phyloP scores from a whole-genome alignment of 2,888 invertebrate genomes.

The Coleophora flavipennella region DNA sequence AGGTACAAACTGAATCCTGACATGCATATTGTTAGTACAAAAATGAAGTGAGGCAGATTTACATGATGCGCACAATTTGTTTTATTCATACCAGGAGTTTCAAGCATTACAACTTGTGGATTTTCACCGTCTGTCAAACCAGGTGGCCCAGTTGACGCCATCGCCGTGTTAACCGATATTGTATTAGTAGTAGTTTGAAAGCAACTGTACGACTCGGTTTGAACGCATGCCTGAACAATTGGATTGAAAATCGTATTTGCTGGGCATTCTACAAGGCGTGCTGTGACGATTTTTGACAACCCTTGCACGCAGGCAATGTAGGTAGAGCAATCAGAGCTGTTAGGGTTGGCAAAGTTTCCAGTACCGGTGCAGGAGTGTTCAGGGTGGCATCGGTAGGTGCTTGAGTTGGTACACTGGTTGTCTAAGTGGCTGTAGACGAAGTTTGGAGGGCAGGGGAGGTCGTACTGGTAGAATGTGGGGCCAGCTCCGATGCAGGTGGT shows the following conservation, averaged over 20 bases:
- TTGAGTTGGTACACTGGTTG: conserved; percentile 46
- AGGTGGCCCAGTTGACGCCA: too few species aligned
- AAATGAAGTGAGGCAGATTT: too few species aligned
- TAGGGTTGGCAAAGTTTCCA: conserved; percentile 31
- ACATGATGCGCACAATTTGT: too few species aligned
- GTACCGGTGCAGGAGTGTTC: conserved; percentile 32
- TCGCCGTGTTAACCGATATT: too few species aligned
- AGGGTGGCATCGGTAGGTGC: conserved; percentile 41
- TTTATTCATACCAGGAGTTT: too few species aligned
- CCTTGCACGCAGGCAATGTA: conserved; percentile 44
- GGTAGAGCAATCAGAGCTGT: conserved; percentile 28
- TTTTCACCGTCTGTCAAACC: too few species aligned
- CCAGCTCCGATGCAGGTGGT: conserved; percentile 46
- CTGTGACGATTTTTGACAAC: conserved; percentile 31
- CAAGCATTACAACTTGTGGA: too few species aligned
- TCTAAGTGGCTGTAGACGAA: conserved; percentile 49
- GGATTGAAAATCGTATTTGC: conserved; percentile 29
- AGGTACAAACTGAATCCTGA: too few species aligned
- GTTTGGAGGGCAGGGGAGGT: conserved; percentile 44
- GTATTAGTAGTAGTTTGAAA: too few species aligned
- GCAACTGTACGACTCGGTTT: too few species aligned
- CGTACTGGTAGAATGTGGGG: conserved; percentile 36
- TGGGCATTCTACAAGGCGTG: conserved; percentile 41
- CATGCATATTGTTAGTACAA: too few species aligned
- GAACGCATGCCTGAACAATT: conserved; percentile 28